Conservation (phyloP, 1,140 invertebrate species). For the Musca vetustissima region DNA sequence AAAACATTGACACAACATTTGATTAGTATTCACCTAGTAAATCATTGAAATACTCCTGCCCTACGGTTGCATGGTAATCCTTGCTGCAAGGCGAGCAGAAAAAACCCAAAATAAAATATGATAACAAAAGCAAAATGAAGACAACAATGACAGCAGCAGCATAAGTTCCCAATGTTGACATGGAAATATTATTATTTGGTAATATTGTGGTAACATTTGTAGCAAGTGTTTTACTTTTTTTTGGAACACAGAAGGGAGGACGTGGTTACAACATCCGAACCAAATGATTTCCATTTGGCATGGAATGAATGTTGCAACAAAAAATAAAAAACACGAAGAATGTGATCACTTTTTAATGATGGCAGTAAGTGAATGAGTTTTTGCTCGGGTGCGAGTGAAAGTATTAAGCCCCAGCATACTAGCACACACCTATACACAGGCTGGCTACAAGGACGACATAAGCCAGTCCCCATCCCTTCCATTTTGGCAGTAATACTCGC, state of each 20-base stretch:
- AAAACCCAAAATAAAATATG: too few species aligned
- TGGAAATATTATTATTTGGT: background rate
- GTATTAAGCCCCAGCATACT: too few species aligned
- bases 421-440: too few species aligned
- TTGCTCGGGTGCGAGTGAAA: too few species aligned
- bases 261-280: too few species aligned
- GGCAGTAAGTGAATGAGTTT: too few species aligned
- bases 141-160: background rate
- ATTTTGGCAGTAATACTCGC: background rate
- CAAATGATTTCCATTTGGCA: too few species aligned
- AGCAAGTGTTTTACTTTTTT: too few species aligned
- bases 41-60: background rate
- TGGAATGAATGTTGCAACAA: background rate
- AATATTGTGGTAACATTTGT: too few species aligned
- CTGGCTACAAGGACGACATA: background rate
- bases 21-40: slow-evolving; percentile 9
- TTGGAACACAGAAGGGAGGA: too few species aligned
- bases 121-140: background rate
- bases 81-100: too few species aligned
- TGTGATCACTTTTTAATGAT: slow-evolving; percentile 11
- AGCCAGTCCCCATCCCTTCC: background rate
- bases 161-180: slow-evolving; percentile 5
- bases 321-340: background rate
- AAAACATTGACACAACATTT: slow-evolving; percentile 15
- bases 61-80: background rate